Evolutionary conservation across 2,888 invertebrate species (phyloP).

Genomic region (Eupithecia subumbrata): DNA sequence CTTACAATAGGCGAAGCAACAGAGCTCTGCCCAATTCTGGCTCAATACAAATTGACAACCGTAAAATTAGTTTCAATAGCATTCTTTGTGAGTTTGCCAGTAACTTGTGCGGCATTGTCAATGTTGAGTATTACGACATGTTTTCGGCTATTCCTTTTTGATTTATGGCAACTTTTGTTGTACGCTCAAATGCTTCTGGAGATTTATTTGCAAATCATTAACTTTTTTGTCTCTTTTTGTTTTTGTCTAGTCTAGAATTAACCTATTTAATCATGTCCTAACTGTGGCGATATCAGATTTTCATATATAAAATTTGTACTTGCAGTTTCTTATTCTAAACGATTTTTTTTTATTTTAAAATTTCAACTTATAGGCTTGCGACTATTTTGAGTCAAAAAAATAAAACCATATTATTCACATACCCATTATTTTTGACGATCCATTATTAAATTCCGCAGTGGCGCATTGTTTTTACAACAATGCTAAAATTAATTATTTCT

Average conservation of each 20-base stretch:
- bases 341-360: neutral
- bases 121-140: slow-evolving; percentile 43
- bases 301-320: neutral
- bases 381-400: neutral
- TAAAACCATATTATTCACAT: slow-evolving; percentile 1
- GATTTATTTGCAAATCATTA: neutral
- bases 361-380: neutral
- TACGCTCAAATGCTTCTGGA: neutral
- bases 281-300: neutral
- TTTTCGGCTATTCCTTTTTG: slow-evolving; percentile 16
- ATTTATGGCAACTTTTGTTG: slow-evolving; percentile 20
- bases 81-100: slow-evolving; percentile 40
- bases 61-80: slow-evolving; percentile 52
- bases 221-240: too few species aligned
- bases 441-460: slow-evolving; percentile 12
- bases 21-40: slow-evolving; percentile 38
- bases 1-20: slow-evolving; percentile 22
- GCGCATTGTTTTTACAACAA: slow-evolving; percentile 23
- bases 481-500: slow-evolving; percentile 30
- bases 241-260: too few species aligned
- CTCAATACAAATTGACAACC: slow-evolving; percentile 52
- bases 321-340: neutral
- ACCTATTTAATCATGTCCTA: too few species aligned
- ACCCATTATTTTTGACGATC: slow-evolving; percentile 11
- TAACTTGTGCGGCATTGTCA: slow-evolving; percentile 42